A percentile compares a stretch with the other conserved stretches of the same genome.
These are phyloP conservation scores for Megamerina dolium DNA, from an alignment of 2,888 invertebrate genomes.

Conservation along the genomic window DNA sequence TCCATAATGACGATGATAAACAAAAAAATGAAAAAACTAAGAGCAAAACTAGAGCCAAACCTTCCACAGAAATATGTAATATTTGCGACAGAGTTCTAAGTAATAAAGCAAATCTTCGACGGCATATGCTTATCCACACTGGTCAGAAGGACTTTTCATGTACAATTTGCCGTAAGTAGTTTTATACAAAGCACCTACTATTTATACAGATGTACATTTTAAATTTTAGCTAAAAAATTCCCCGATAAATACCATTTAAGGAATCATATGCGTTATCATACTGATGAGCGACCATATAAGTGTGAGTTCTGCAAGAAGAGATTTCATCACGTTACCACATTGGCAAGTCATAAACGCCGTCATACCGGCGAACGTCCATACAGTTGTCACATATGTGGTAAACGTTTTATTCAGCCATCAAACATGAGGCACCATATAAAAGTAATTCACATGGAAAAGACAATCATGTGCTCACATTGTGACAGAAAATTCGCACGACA, in stretches of 20 bases:
- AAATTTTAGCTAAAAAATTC: constrained; percentile 28
- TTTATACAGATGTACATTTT: no score
- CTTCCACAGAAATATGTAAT: no score
- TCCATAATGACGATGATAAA: no score
- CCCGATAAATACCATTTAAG: constrained; percentile 29
- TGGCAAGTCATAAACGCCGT: constrained; percentile 37
- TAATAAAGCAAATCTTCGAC: constrained; percentile 1
- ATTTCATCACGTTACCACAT: constrained; percentile 34
- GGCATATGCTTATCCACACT: constrained; percentile 7
- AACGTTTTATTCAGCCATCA: constrained; percentile 39
- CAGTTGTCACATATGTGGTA: constrained; percentile 36
- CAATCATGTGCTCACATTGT: constrained; percentile 37
- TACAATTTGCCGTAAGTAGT: constrained; percentile 28
- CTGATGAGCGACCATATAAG: constrained; percentile 36
- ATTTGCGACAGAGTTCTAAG: no score
- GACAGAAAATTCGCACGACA: constrained; percentile 39
- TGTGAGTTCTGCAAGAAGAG: constrained; percentile 35
- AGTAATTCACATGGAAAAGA: constrained; percentile 38
- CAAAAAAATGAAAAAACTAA: no score
- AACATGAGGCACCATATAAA: constrained; percentile 41
- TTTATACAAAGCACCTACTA: no score
- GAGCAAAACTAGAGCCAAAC: no score
- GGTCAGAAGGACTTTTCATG: constrained; percentile 31
- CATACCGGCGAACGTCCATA: constrained; percentile 40
- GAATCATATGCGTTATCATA: constrained; percentile 35